phyloP scores from a whole-genome alignment of 1,140 invertebrate genomes.

The Adelges cooleyi region DNA sequence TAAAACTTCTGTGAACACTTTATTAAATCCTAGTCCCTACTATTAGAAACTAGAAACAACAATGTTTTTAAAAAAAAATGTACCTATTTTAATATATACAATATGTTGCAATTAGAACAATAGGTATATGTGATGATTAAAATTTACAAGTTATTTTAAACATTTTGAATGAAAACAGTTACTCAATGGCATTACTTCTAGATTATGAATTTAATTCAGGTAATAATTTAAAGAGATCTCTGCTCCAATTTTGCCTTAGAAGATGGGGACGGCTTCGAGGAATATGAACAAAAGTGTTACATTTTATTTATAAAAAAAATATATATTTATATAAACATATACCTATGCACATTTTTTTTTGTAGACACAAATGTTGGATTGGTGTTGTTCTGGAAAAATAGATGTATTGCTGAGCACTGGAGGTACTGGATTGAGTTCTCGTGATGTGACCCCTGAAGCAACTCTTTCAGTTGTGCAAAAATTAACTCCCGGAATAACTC shows the following conservation, averaged over 20 bases:
- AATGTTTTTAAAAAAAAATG: neutral
- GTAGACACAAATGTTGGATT: conserved; percentile 47
- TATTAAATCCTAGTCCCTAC: neutral
- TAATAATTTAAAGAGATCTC: no score
- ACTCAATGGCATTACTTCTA: no score
- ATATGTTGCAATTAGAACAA: neutral
- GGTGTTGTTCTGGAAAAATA: conserved; percentile 46
- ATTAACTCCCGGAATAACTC: conserved; percentile 59
- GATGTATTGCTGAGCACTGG: conserved; percentile 82
- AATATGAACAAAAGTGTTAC: no score
- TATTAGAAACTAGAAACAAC: neutral
- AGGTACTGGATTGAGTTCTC: conserved; percentile 76
- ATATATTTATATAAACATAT: no score
- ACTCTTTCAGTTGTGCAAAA: conserved; percentile 67
- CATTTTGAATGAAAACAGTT: no score
- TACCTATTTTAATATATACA: neutral
- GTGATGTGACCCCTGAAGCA: conserved; percentile 94
- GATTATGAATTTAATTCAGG: no score
- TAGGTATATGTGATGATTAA: neutral
- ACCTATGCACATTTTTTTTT: conserved; percentile 32
- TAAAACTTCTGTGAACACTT: neutral
- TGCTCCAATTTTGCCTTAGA: no score
- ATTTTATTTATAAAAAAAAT: no score
- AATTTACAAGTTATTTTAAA: neutral
- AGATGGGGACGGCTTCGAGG: no score